phyloP scores from a whole-genome alignment of 2,888 invertebrate genomes.

The Rhorus exstirpatorius region DNA sequence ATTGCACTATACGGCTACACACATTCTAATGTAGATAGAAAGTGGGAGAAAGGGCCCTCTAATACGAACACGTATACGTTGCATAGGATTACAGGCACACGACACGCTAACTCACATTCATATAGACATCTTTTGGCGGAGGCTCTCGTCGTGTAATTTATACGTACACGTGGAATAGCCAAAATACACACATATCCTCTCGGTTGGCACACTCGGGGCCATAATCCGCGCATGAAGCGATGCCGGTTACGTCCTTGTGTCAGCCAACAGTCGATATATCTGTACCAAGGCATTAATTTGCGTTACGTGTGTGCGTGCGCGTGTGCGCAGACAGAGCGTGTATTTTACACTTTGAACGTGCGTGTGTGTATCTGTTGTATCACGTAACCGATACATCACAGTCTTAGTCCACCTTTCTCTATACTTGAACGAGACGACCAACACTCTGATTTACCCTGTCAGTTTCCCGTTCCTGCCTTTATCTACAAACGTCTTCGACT shows the following conservation, averaged over 20 bases:
- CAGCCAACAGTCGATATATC: background rate
- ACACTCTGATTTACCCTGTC: conserved; percentile 31
- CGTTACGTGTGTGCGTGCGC: background rate
- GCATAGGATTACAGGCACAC: conserved; percentile 48
- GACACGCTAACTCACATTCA: conserved; percentile 32
- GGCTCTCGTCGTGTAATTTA: conserved; percentile 15
- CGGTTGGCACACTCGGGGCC: background rate
- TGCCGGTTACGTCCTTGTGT: background rate
- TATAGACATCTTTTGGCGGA: conserved; percentile 20
- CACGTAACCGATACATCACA: background rate
- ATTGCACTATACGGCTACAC: conserved; percentile 16
- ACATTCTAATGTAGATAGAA: background rate
- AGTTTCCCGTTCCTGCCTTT: background rate
- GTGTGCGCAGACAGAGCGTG: background rate
- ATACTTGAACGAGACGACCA: conserved; percentile 80
- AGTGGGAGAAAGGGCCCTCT: conserved; percentile 9
- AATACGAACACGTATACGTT: conserved; percentile 35
- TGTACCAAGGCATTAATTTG: background rate
- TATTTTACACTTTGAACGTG: background rate
- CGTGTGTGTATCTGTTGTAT: conserved; percentile 3
- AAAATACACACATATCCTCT: conserved; percentile 4
- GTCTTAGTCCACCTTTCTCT: conserved; percentile 13
- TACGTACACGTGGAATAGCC: background rate
- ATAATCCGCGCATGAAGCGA: background rate
- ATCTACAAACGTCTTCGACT: conserved; percentile 49